Evolutionary conservation across 2,888 invertebrate species (phyloP), one percentile per base, ranked within the genome.

Genomic region (Zaprionus bogoriensis): DNA sequence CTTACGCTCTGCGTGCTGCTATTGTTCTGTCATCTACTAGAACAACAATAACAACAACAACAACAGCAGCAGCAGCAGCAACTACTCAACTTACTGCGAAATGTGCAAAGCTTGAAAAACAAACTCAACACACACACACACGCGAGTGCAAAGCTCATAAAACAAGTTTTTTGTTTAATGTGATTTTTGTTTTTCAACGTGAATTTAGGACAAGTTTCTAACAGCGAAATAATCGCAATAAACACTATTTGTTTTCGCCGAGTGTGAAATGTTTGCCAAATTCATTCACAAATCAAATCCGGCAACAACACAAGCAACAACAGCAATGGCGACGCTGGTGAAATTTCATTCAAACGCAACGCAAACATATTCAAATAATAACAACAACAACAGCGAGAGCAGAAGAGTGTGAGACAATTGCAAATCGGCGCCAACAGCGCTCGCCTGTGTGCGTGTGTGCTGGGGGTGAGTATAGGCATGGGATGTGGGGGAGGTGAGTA

Each of bases 121-220:
- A 42, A 20, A 36, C 48, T 38, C 42, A 53, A 27, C 28, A 44
- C 23, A 39, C 19, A 47, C n/a, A n/a, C n/a, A n/a, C n/a, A n/a
- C 9, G 20, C 69, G 52, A 58, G 28, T n/a, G 46, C 25, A 57
- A 63, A 70, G 76, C 73, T 71, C 45, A 66, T 7, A 42, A 70
- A 65, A 72, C 76, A 2, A 54, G 77, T 72, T 72, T 63, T 45
- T 14, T 17, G 14, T 57, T 48, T 38, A 17, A 45, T 39, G 41
- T 45, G 12, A 17, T 54, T 55, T 32, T 50, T 30, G 39, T 59
- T 39, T 52, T 47, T 59, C 7, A 47, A 45, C 38, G 19, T 48
- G 39, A 64, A 70, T 70, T 70, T 50, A 42, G 59, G 59, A 71
- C 76, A 75, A 75, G 71, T 75, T 64, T 62, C 50, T 53, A 57